Conservation (phyloP, 2,797 vertebrate genomes). For the Hemibagrus guttatus region DNA sequence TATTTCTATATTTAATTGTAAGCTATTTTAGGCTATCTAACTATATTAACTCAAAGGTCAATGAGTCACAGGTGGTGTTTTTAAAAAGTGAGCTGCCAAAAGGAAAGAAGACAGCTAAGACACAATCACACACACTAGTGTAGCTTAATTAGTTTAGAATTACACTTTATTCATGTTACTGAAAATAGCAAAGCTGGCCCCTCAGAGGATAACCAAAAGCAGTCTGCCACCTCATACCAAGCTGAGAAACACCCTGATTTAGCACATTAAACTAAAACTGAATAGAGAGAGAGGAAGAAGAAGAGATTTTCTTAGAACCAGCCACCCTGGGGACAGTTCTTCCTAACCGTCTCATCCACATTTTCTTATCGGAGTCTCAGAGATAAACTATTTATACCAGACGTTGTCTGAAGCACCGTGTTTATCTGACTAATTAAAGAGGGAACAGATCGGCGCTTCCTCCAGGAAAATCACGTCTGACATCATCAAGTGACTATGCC, state of each 20-base stretch:
- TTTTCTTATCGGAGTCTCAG: not conserved
- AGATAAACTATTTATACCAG: constrained; percentile 18
- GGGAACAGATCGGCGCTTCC: not conserved
- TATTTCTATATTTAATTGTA: not conserved
- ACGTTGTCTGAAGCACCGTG: not conserved
- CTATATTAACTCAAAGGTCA: not conserved
- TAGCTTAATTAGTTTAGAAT: not conserved
- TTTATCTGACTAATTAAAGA: constrained; percentile 35
- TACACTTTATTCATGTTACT: not conserved
- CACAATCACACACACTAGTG: not conserved
- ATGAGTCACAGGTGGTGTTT: not conserved
- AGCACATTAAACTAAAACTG: not conserved
- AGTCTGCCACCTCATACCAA: not conserved
- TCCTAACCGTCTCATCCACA: constrained; percentile 10
- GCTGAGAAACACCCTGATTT: not conserved
- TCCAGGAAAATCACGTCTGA: constrained; percentile 32
- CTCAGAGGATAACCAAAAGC: not conserved
- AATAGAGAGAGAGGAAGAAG: not conserved
- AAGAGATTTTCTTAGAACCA: not conserved
- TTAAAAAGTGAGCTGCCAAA: not conserved
- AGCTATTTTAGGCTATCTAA: not conserved
- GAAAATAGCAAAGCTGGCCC: not conserved
- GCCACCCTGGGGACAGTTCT: not conserved
- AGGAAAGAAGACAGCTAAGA: not conserved
- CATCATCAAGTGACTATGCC: constrained; percentile 28